Conservation (phyloP, 2,888 invertebrate genomes). For the Dione vanillae region DNA sequence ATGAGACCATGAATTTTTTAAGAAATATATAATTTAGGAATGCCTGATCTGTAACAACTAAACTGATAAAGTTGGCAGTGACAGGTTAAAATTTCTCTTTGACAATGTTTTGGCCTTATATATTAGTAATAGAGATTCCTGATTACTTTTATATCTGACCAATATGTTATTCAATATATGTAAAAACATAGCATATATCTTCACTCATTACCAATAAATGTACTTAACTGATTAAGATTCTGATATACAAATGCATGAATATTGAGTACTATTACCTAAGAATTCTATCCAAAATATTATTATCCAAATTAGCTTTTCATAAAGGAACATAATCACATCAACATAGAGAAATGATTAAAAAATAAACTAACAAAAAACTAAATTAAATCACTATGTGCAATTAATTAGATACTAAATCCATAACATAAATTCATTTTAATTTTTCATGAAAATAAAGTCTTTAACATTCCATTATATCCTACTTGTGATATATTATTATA, state of each 20-base stretch:
- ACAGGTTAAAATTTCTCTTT: conserved; percentile 54
- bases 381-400: conserved; percentile 76
- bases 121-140: conserved; percentile 17
- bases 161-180: background rate
- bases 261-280: conserved; percentile 53
- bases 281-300: conserved; percentile 49
- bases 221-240: conserved; percentile 38
- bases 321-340: conserved; percentile 75
- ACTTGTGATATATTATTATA: conserved; percentile 37
- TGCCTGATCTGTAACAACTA: conserved; percentile 61
- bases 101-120: conserved; percentile 41
- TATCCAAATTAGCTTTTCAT: conserved; percentile 52
- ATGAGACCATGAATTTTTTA: conserved; percentile 77
- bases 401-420: conserved; percentile 62
- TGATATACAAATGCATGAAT: conserved; percentile 47
- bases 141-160: conserved; percentile 9
- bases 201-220: conserved; percentile 30
- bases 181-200: conserved; percentile 16
- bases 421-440: conserved; percentile 67
- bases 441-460: conserved; percentile 70
- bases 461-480: conserved; percentile 66
- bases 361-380: conserved; percentile 65
- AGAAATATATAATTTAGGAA: conserved; percentile 74
- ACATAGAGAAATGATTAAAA: conserved; percentile 58
- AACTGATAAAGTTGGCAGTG: conserved; percentile 74